phyloP scores from a whole-genome alignment of 2,797 vertebrate species.

The Tapera naevia region DNA sequence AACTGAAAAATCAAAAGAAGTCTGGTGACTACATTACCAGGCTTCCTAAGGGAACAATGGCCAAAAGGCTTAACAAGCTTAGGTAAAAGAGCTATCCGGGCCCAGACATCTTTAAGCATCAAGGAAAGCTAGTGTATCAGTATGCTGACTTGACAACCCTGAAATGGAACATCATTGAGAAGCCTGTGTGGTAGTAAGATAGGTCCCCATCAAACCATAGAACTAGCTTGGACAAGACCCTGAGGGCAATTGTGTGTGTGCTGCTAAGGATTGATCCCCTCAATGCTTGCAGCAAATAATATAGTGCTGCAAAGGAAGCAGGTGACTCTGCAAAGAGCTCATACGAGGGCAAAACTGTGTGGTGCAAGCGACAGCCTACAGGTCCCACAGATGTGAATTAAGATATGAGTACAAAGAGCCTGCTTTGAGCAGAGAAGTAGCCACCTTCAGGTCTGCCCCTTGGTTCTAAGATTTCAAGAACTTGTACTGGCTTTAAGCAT shows the following conservation, averaged over 20 bases:
- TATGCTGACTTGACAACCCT: not conserved
- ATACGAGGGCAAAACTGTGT: not conserved
- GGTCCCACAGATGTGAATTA: not conserved
- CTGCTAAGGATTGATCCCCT: not conserved
- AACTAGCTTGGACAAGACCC: not conserved
- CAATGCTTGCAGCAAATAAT: not conserved
- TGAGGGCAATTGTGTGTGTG: not conserved
- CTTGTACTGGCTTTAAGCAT: not conserved
- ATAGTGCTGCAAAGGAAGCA: not conserved
- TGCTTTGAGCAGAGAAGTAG: not conserved
- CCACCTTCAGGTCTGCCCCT: not conserved
- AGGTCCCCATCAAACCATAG: not conserved
- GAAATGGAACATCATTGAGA: not conserved
- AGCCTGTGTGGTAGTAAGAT: not conserved
- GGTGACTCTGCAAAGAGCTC: not conserved
- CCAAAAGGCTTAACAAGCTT: constrained; percentile 4
- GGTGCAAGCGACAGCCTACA: not conserved
- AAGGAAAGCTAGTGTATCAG: not conserved
- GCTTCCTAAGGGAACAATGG: not conserved
- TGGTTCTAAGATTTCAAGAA: not conserved
- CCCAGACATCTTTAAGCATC: not conserved
- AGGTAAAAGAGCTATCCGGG: not conserved
- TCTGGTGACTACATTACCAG: not conserved
- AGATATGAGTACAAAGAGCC: not conserved
- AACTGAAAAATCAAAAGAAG: not conserved